Percentiles rank a stretch among this genome's conserved stretches.
Conservation (phyloP, 2,113 vertebrate genomes). For the Gambusia affinis region DNA sequence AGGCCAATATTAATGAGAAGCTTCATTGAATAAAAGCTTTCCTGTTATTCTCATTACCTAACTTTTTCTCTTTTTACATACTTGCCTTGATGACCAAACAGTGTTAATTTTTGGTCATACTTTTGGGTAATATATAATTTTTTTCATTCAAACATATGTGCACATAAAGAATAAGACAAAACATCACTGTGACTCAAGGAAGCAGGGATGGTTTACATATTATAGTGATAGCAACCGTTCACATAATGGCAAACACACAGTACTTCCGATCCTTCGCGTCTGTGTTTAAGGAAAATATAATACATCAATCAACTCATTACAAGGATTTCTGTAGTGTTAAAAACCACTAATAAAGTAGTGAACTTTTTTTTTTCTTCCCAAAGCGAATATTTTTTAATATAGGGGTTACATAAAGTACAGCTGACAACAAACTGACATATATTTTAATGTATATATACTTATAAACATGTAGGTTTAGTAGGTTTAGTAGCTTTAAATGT, state of each 20-base stretch:
- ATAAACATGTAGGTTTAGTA: conserved; percentile 59
- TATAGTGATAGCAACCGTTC: background rate
- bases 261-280: background rate
- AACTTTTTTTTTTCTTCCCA: conserved; percentile 16
- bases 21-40: background rate
- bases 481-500: conserved; percentile 55
- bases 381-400: conserved; percentile 65
- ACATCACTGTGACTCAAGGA: too few species aligned
- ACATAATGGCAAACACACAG: background rate
- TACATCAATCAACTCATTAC: background rate
- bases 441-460: conserved; percentile 54
- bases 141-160: too few species aligned
- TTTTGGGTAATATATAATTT: too few species aligned
- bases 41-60: background rate
- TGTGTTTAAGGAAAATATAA: background rate
- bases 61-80: too few species aligned
- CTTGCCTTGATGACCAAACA: too few species aligned
- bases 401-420: conserved; percentile 71
- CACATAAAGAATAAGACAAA: too few species aligned
- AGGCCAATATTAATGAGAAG: background rate
- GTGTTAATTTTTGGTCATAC: too few species aligned
- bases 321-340: background rate
- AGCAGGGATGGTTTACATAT: background rate
- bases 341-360: conserved; percentile 1
- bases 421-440: conserved; percentile 69